phyloP scores from a whole-genome alignment of 2,888 invertebrate species.

The Drosophila fulvimacula region DNA sequence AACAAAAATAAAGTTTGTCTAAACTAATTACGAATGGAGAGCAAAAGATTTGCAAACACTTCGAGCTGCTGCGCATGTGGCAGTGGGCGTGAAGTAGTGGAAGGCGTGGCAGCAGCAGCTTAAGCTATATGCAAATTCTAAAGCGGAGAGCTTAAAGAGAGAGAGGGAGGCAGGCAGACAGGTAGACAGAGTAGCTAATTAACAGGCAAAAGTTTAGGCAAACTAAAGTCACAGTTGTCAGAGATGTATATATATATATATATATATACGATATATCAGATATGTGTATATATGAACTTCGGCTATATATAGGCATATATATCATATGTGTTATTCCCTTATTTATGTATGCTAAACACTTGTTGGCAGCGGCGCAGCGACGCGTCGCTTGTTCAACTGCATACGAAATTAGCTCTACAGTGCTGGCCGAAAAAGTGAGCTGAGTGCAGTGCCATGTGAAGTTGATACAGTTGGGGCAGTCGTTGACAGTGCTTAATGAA shows the following conservation, averaged over 20 bases:
- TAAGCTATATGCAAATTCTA: not conserved
- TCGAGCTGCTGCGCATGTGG: not conserved
- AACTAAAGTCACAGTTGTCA: constrained; percentile 20
- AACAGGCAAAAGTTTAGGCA: constrained; percentile 57
- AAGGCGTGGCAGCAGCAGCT: not conserved
- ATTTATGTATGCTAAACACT: constrained; percentile 2
- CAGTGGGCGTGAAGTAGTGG: not conserved
- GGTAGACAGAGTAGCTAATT: constrained; percentile 38
- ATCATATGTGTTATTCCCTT: not conserved
- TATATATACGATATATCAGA: constrained; percentile 2
- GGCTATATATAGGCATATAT: not conserved
- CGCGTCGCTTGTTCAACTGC: not conserved
- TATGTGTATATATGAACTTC: not conserved
- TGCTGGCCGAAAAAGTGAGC: not conserved
- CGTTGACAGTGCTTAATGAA: not conserved
- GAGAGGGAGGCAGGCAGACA: not conserved
- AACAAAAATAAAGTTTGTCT: constrained; percentile 21
- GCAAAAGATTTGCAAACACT: not conserved
- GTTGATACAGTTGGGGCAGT: constrained; percentile 2
- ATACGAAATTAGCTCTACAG: constrained; percentile 3
- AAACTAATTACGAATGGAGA: constrained; percentile 14
- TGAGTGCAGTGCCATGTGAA: not conserved
- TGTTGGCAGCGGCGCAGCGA: not conserved
- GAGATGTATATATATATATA: not conserved
- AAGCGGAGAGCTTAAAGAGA: constrained; percentile 39